A percentile compares a stretch with the other conserved stretches of the same genome.
These are phyloP conservation scores for Ctenoplectra terminalis DNA, from an alignment of 1,140 invertebrate species.

Conservation along the genomic window DNA sequence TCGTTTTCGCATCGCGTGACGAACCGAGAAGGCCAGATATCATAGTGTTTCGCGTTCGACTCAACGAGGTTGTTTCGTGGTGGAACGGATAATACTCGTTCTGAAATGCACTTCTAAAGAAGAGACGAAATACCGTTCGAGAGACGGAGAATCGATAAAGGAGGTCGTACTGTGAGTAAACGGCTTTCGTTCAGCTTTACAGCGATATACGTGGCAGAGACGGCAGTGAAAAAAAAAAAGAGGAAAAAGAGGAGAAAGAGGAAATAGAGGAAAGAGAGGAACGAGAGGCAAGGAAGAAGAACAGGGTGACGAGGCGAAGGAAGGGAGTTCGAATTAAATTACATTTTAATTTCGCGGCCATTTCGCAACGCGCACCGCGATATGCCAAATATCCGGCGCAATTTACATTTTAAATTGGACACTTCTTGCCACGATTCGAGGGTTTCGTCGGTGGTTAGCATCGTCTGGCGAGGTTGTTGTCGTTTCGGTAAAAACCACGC, in stretches of 20 bases:
- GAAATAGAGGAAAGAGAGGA: slow-evolving; percentile 29
- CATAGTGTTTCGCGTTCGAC: slow-evolving; percentile 5
- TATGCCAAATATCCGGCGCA: slow-evolving; percentile 74
- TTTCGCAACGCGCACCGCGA: slow-evolving; percentile 73
- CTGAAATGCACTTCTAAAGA: slow-evolving; percentile 71
- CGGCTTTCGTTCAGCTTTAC: slow-evolving; percentile 6
- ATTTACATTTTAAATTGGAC: slow-evolving; percentile 82
- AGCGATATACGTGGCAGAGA: not conserved
- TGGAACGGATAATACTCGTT: slow-evolving; percentile 52
- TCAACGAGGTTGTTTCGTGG: slow-evolving; percentile 9
- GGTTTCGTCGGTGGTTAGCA: not conserved
- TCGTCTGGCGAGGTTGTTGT: slow-evolving; percentile 30
- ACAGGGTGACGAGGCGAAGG: not conserved
- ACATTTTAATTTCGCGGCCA: slow-evolving; percentile 81
- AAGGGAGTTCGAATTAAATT: slow-evolving; percentile 76
- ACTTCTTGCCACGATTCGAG: slow-evolving; percentile 73
- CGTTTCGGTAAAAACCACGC: slow-evolving; percentile 34
- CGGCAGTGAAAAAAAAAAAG: slow-evolving; percentile 43
- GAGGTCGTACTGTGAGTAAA: not conserved
- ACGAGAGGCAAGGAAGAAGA: not conserved
- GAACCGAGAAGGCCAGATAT: not conserved
- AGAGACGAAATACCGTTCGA: slow-evolving; percentile 35
- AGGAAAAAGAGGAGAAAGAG: slow-evolving; percentile 32
- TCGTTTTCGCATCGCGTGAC: slow-evolving; percentile 6
- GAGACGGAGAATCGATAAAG: slow-evolving; percentile 32